phyloP scores from a whole-genome alignment of 2,888 invertebrate genomes.

The Metellina segmentata region DNA sequence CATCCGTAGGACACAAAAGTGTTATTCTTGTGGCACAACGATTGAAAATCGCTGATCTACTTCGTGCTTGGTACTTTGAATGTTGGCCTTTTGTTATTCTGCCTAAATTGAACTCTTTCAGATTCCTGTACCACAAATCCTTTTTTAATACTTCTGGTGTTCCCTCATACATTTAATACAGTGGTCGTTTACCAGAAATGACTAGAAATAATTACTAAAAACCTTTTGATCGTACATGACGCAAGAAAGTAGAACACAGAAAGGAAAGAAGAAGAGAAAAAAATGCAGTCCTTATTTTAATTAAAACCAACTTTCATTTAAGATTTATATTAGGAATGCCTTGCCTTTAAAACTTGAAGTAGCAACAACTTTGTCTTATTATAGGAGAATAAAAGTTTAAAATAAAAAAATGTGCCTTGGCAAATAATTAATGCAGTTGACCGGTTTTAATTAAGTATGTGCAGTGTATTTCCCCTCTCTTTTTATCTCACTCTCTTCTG shows the following conservation, averaged over 20 bases:
- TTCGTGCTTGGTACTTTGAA: too few species aligned
- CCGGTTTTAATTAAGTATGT: conserved; percentile 68
- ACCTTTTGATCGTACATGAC: conserved; percentile 1
- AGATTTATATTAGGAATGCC: conserved; percentile 63
- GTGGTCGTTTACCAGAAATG: conserved; percentile 5
- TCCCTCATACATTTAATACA: neutral
- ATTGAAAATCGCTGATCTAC: too few species aligned
- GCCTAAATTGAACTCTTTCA: too few species aligned
- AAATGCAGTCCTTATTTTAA: conserved; percentile 39
- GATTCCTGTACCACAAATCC: neutral
- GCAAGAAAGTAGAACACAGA: conserved; percentile 9
- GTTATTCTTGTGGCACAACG: too few species aligned
- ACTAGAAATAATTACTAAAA: conserved; percentile 27
- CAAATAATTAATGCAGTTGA: conserved; percentile 72
- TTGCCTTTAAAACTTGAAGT: conserved; percentile 30
- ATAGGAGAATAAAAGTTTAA: conserved; percentile 37
- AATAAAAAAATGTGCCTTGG: conserved; percentile 24
- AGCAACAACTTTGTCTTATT: conserved; percentile 57
- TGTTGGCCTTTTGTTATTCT: too few species aligned
- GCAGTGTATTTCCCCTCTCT: neutral
- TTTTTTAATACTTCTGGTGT: neutral
- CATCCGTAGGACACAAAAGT: too few species aligned
- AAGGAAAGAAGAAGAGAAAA: conserved; percentile 1
- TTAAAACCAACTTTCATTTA: conserved; percentile 71
- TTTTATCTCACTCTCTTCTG: neutral